Base-by-base conservation (phyloP, 2,113 vertebrate genomes). In the Megaceryle torquata region DNA sequence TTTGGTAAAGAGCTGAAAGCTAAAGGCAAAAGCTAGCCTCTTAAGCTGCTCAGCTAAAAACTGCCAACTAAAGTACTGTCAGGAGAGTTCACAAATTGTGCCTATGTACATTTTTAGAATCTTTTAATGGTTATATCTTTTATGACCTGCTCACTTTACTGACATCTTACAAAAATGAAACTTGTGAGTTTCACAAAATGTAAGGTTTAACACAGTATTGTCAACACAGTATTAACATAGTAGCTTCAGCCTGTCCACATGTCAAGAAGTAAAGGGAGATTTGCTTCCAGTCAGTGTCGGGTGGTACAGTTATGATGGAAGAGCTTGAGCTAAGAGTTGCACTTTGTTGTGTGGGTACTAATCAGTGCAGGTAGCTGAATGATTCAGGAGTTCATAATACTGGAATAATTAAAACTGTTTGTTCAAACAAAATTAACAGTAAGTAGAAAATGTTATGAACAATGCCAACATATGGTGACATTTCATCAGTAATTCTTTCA, bases 401-500 rank as follows among this genome's bases (percentile, higher is more conserved):
- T 78, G 11, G 39, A 56, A 86, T 79, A 84, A 87, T 68, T 59
- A 86, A 72, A 37, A 88, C 10, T 3, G 1, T 13, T 37, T 83
- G 25, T 90, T 88, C 33, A 57, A 10, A 39, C 41, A 82, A 71
- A 92, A 86, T 54, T 20, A 53, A 14, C 51, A 77, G 11, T 70
- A 83, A 50, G 2, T 50, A 86, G 63, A 53, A 80, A 83, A 63
- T 20, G 4, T 80, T 76, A 54, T 8, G 51, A 70, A 76, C 21
- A 82, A 80, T 78, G 77, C 72, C 87, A 92, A 90, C 91, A 96
- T 93, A 96, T n/a, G 60, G 91, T 97, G 95, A 94, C 93, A 95
- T 96, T 97, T 97, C 92, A 96, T 97, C 92, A 96, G 26, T 96
- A 95, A 88, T 53, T 90, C 70, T 94, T 97, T 78, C 93, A 69